phyloP scores from a whole-genome alignment of 2,797 vertebrate genomes.

The Anguilla megastoma region DNA sequence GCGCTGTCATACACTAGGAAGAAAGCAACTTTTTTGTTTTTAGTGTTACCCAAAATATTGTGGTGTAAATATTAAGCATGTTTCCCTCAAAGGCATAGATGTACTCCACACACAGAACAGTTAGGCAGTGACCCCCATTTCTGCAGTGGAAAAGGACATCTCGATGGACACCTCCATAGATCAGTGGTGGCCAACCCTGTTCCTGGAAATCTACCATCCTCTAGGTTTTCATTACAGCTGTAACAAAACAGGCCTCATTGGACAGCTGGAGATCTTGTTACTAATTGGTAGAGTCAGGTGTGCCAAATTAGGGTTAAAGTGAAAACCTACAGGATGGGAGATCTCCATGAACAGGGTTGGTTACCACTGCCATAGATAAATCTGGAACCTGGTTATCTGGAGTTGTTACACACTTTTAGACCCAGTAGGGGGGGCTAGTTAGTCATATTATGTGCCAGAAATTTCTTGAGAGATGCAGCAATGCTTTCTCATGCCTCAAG shows the following conservation, averaged over 20 bases:
- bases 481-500: not conserved
- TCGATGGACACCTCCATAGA: not conserved
- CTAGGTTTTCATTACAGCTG: no score
- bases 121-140: not conserved
- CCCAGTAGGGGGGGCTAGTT: conserved; percentile 30
- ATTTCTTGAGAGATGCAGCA: conserved; percentile 5
- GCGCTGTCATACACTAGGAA: not conserved
- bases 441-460: conserved; percentile 1
- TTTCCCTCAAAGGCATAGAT: not conserved
- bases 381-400: conserved; percentile 12
- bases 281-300: no score
- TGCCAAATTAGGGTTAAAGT: no score
- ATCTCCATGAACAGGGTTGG: no score
- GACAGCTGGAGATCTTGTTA: no score
- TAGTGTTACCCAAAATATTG: not conserved
- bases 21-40: not conserved
- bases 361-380: not conserved
- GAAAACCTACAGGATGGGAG: no score
- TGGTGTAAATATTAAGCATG: not conserved
- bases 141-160: not conserved
- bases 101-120: not conserved
- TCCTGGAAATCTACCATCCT: no score
- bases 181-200: no score
- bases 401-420: not conserved
- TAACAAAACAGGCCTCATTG: no score